These are phyloP conservation scores for Chydorus sphaericus DNA, from an alignment of 2,888 invertebrate species.

Conservation along the genomic window DNA sequence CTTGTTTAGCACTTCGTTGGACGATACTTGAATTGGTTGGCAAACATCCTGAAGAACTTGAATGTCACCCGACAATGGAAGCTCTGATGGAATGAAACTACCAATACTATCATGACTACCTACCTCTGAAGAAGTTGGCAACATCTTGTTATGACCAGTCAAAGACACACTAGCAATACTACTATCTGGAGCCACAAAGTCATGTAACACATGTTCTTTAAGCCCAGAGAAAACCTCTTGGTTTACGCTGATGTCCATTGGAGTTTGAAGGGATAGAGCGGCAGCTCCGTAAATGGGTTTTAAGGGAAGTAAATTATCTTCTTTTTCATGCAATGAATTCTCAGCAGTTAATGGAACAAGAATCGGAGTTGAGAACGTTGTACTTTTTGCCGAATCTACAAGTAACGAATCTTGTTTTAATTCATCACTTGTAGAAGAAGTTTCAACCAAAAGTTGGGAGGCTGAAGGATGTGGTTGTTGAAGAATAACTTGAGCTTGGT, in stretches of 20 bases:
- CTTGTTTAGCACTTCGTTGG: constrained; percentile 31
- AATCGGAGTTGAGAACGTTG: too few relatives aligned
- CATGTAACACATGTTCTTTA: background rate
- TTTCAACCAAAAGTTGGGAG: constrained; percentile 33
- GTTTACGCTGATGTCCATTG: background rate
- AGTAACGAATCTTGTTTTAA: constrained; percentile 35
- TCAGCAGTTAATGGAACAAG: constrained; percentile 23
- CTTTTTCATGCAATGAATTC: constrained; percentile 11
- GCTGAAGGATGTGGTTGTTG: constrained; percentile 23
- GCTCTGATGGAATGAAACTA: background rate
- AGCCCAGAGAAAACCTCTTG: background rate
- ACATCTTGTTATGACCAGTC: background rate
- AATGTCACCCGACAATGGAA: background rate
- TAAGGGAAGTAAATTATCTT: background rate
- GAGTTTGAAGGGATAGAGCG: background rate
- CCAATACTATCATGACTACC: background rate
- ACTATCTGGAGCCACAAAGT: background rate
- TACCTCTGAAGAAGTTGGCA: background rate
- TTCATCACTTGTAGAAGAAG: constrained; percentile 27
- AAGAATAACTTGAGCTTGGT: constrained; percentile 21
- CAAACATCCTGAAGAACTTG: background rate
- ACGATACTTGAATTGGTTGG: constrained; percentile 14
- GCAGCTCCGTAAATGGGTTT: background rate
- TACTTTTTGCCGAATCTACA: constrained; percentile 17
- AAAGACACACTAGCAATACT: background rate